Conservation (phyloP, 1,140 invertebrate species). For the silkworm (Bombyx mori) region ASM3026992v2 NC_085116.1:11682001-11682500, state of each 20-base stretch:
- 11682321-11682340: neutral
- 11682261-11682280: neutral
- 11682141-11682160: slow-evolving; percentile 51
- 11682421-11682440: slow-evolving; percentile 52
- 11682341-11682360: slow-evolving; percentile 38
- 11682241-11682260: neutral
- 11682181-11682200: slow-evolving; percentile 44
- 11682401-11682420: slow-evolving; percentile 50
- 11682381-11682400: slow-evolving; percentile 48
- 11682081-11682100: slow-evolving; percentile 53
- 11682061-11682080: slow-evolving; percentile 8
- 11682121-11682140: slow-evolving; percentile 54
- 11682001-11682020: neutral
- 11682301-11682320: neutral
- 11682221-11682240: neutral
- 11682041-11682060: neutral
- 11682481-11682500: no score
- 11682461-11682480: no score
- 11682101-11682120: slow-evolving; percentile 51
- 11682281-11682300: neutral
- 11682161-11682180: slow-evolving; percentile 52
- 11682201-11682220: slow-evolving; percentile 3
- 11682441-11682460: slow-evolving; percentile 37
- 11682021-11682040: neutral
- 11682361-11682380: slow-evolving; percentile 49